Evolutionary conservation across 1,140 invertebrate species (phyloP).

Genomic region (Paraescarpia echinospica): DNA sequence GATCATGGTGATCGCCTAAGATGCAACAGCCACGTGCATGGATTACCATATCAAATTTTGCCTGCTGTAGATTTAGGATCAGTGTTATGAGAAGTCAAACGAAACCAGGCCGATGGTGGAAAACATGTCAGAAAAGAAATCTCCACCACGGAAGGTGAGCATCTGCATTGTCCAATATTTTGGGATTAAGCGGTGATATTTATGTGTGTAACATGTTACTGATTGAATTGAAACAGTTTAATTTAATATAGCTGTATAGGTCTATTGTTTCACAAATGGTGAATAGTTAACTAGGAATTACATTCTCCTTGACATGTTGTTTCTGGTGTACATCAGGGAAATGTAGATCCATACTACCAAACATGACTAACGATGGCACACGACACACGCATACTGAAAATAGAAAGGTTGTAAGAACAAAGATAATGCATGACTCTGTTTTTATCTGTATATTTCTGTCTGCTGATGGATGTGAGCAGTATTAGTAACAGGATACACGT

Average conservation of each 20-base stretch:
- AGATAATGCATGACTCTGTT: neutral
- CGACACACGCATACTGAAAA: neutral
- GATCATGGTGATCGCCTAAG: neutral
- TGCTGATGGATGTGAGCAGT: neutral
- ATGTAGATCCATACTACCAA: neutral
- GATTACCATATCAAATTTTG: constrained; percentile 6
- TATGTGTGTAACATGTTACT: neutral
- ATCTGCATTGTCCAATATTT: neutral
- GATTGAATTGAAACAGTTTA: neutral
- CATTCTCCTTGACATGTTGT: neutral
- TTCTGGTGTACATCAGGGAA: too few species aligned
- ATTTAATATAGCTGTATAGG: neutral
- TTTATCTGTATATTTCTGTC: neutral
- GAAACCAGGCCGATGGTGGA: constrained; percentile 9
- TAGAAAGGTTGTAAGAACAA: neutral
- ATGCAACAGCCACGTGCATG: neutral
- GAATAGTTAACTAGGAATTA: neutral
- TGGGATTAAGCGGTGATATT: neutral
- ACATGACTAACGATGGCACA: neutral
- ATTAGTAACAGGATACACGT: neutral
- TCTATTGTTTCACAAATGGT: neutral
- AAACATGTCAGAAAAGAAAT: constrained; percentile 16
- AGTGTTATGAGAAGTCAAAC: constrained; percentile 5
- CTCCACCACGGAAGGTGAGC: constrained; percentile 13
- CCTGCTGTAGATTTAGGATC: neutral